Base-by-base conservation (phyloP, 2,797 vertebrate species). In the Otus scops region DNA sequence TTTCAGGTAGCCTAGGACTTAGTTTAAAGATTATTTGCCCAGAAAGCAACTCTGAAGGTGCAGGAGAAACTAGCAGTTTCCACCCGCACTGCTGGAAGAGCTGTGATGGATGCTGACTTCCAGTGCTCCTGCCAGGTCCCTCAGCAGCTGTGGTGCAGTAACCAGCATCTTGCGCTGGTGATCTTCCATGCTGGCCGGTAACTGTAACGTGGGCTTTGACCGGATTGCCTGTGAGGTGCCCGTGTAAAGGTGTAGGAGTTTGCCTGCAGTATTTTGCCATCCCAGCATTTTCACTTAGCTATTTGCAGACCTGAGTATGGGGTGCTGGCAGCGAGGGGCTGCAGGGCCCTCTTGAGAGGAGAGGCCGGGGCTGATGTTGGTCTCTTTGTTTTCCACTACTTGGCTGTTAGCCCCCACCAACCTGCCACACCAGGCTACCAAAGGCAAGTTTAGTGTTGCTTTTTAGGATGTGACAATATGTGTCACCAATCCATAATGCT, bases 121-220 rank as follows among this genome's bases (percentile, higher is more conserved):
- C 20, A 3, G 4, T 12, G 56, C 45, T 41, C 20, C 45, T 13
- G 28, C 53, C 7, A 28, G 11, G 7, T 39, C 10, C 65, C 32
- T 51, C 30, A 8, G 45, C 54, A 7, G 67, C 38, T 5, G 41
- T 7, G 17, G 17, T 18, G 56, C 67, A 9, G 56, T 14, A 11
- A 23, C 54, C 38, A 10, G 4, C 28, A 13, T 6, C 67, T 51
- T 24, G 36, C 12, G 0, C 6, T 13, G 5, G 17, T 4, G 10
- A 7, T 13, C 28, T 26, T 6, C 5, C 2, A 2, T 28, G 45
- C 9, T 11, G 45, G 24, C 30, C 5, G 1, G 10, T 23, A 4
- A 6, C 45, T 28, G 3, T 4, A 10, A 15, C 36, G 4, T 8
- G 16, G 56, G 43, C 56, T 60, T 38, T 11, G 28, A 2, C 21